These are phyloP conservation scores for Meiosimyza decipiens DNA, from an alignment of 2,888 invertebrate genomes.

Conservation along the genomic window DNA sequence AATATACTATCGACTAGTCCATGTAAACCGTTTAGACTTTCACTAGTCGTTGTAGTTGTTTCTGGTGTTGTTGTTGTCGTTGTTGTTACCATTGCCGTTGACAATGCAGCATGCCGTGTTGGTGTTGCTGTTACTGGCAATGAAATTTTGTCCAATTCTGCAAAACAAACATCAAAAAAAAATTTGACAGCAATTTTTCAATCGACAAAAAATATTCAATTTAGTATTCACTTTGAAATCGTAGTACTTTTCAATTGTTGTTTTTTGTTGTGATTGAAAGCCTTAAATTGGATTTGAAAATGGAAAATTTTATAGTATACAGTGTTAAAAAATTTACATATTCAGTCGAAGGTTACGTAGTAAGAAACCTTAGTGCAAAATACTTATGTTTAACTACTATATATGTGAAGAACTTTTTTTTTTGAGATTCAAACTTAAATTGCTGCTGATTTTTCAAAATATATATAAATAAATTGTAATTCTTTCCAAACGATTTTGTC, in stretches of 20 bases:
- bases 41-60: conserved; percentile 41
- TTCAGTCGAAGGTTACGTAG: too few relatives aligned
- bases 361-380: too few relatives aligned
- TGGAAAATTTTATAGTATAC: too few relatives aligned
- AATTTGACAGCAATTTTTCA: not conserved
- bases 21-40: conserved; percentile 60
- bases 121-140: conserved; percentile 18
- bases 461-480: too few relatives aligned
- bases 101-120: not conserved
- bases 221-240: conserved; percentile 12
- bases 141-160: not conserved
- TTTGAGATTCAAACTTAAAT: too few relatives aligned
- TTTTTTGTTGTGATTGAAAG: too few relatives aligned
- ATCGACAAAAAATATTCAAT: not conserved
- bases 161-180: conserved; percentile 3
- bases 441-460: too few relatives aligned
- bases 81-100: conserved; percentile 12
- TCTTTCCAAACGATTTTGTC: too few relatives aligned
- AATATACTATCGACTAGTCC: conserved; percentile 63
- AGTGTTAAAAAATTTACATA: too few relatives aligned
- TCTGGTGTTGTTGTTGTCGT: conserved; percentile 34
- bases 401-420: too few relatives aligned
- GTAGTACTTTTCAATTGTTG: not conserved
- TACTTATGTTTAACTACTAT: too few relatives aligned
- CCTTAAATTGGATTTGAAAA: too few relatives aligned